A percentile compares a stretch with the other conserved stretches of the same genome.
Evolutionary conservation across 92 coral and sea anemone species (phyloP).

Genomic region (Pocillopora meandrina): DNA sequence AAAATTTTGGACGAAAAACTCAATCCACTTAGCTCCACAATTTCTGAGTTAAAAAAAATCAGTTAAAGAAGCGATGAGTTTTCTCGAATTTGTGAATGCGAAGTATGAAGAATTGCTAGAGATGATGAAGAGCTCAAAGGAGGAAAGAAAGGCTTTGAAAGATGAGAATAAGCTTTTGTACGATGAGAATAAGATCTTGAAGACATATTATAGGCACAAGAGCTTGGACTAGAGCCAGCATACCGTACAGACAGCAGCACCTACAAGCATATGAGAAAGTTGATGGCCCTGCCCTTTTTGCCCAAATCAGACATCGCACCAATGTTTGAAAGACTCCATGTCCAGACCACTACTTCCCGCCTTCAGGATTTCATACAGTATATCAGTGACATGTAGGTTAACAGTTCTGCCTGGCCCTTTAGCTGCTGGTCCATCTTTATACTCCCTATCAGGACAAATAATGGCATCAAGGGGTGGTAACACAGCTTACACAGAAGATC

Average conservation of each 20-base stretch:
- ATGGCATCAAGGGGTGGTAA: background rate
- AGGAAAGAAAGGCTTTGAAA: conserved; percentile 41
- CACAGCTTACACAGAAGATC: background rate
- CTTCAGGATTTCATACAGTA: background rate
- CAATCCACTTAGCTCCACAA: conserved; percentile 21
- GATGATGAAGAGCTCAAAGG: conserved; percentile 11
- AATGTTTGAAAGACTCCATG: background rate
- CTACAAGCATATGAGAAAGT: background rate
- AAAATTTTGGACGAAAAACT: conserved; percentile 29
- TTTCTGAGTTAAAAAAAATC: conserved; percentile 26
- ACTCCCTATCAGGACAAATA: conserved; percentile 9
- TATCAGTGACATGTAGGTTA: background rate
- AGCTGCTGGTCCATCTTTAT: conserved; percentile 5
- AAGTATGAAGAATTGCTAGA: conserved; percentile 28
- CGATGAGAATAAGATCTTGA: background rate
- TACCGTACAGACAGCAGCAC: background rate
- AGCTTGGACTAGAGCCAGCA: background rate
- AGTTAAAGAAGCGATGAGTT: conserved; percentile 21
- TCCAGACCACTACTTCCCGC: background rate
- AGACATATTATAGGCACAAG: background rate
- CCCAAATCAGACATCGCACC: background rate
- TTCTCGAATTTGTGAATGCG: conserved; percentile 20
- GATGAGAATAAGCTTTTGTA: background rate
- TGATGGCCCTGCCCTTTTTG: too few species aligned
- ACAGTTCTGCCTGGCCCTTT: background rate